Evolutionary conservation across 2,113 vertebrate species (phyloP).

Genomic region (Ceuthmochares aereus): DNA sequence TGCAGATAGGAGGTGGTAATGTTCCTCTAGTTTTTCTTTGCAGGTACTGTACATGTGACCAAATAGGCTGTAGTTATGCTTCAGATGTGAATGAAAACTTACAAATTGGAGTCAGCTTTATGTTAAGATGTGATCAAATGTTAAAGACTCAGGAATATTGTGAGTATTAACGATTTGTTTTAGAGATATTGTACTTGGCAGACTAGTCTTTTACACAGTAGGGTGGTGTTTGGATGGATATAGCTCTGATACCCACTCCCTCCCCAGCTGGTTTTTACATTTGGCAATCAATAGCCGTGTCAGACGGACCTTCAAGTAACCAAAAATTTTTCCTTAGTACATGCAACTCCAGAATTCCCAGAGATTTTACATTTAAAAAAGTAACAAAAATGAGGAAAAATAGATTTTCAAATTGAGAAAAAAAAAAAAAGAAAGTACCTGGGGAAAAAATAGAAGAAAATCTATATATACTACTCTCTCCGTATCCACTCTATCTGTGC

Average conservation of each 20-base stretch:
- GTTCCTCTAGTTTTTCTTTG: neutral
- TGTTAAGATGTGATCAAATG: neutral
- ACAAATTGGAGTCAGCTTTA: neutral
- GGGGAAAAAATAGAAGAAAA: neutral
- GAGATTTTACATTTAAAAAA: neutral
- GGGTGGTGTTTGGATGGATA: neutral
- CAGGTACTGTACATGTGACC: neutral
- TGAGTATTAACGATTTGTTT: neutral
- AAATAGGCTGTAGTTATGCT: neutral
- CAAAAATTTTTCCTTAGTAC: accelerated
- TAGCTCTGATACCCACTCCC: neutral
- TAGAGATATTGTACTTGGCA: neutral
- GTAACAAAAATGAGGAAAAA: neutral
- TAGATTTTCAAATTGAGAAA: neutral
- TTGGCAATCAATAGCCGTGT: neutral
- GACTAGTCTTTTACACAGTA: neutral
- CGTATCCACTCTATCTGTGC: neutral
- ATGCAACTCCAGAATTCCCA: neutral
- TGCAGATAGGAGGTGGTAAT: neutral
- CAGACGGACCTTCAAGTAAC: neutral
- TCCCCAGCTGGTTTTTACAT: neutral
- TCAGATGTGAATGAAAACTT: neutral
- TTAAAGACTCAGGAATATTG: neutral
- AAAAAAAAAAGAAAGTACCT: neutral
- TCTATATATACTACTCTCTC: neutral